Conservation (phyloP, 2,113 vertebrate genomes). For the Sylvilagus bachmani region DNA sequence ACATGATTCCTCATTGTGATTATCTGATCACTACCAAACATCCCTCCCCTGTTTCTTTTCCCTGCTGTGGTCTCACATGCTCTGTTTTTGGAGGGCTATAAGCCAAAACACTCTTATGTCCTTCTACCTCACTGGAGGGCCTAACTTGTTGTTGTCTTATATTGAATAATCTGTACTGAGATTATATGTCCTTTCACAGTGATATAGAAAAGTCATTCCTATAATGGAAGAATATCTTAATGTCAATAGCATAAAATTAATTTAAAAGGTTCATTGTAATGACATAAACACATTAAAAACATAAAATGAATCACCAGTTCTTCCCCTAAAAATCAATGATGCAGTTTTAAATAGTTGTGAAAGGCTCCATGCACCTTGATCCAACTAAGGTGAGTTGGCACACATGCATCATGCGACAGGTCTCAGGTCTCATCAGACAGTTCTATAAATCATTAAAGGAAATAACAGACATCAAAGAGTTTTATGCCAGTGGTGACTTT, state of each 20-base stretch:
- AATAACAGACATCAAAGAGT: not conserved
- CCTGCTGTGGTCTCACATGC: too few relatives aligned
- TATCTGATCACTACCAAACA: not conserved
- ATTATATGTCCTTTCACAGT: constrained; percentile 3
- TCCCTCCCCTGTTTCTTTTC: not conserved
- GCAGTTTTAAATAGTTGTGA: constrained; percentile 39
- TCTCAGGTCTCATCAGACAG: not conserved
- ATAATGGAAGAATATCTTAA: not conserved
- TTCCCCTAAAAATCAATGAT: constrained; percentile 15
- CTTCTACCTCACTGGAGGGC: not conserved
- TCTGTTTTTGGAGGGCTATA: too few relatives aligned
- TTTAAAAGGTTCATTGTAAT: constrained; percentile 42
- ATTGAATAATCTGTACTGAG: not conserved
- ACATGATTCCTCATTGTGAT: not conserved
- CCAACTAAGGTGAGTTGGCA: constrained; percentile 45
- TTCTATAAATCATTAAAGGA: constrained; percentile 48
- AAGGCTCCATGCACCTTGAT: constrained; percentile 20
- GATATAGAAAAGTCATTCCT: not conserved
- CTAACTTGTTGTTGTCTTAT: not conserved
- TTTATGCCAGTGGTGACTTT: constrained; percentile 32
- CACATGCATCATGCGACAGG: not conserved
- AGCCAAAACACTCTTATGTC: not conserved
- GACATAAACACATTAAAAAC: not conserved
- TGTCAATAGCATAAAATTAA: constrained; percentile 46
- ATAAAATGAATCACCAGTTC: not conserved